These are phyloP conservation scores for Oreochromis mossambicus DNA, from an alignment of 2,797 vertebrate genomes.

Conservation along the genomic window DNA sequence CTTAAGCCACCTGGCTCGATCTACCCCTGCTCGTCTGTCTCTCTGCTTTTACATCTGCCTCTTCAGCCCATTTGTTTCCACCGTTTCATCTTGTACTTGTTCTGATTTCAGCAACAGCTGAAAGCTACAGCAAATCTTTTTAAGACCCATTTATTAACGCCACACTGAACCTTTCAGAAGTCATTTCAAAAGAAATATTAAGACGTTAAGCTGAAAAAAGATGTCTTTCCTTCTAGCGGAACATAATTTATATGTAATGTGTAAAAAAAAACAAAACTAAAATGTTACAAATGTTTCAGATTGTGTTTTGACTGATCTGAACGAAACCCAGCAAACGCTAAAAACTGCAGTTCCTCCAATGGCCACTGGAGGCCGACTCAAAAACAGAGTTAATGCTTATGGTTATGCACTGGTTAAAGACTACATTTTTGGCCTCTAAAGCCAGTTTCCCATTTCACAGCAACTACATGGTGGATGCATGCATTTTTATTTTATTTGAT, in stretches of 20 bases:
- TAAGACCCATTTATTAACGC: neutral
- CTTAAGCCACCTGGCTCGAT: constrained; percentile 36
- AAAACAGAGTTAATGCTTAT: fast-evolving
- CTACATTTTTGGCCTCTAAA: neutral
- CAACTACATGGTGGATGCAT: neutral
- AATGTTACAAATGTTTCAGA: neutral
- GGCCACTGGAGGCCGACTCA: neutral
- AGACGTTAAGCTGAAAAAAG: neutral
- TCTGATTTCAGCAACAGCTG: neutral
- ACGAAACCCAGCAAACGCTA: neutral
- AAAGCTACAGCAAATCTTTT: neutral
- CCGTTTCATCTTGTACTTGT: neutral
- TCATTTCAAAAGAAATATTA: neutral
- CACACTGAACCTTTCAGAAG: neutral
- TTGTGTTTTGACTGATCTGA: fast-evolving
- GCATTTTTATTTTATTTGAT: neutral
- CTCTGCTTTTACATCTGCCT: neutral
- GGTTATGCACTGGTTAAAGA: neutral
- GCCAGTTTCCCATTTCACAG: neutral
- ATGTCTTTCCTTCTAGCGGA: neutral
- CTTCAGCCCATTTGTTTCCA: neutral
- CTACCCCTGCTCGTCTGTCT: neutral
- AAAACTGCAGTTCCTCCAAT: neutral
- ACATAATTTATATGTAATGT: neutral
- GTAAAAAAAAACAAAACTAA: neutral